A percentile compares a stretch with the other conserved stretches of the same genome.
These are phyloP conservation scores for Orthonevra nobilis DNA, from an alignment of 2,888 invertebrate genomes.

Conservation along the genomic window DNA sequence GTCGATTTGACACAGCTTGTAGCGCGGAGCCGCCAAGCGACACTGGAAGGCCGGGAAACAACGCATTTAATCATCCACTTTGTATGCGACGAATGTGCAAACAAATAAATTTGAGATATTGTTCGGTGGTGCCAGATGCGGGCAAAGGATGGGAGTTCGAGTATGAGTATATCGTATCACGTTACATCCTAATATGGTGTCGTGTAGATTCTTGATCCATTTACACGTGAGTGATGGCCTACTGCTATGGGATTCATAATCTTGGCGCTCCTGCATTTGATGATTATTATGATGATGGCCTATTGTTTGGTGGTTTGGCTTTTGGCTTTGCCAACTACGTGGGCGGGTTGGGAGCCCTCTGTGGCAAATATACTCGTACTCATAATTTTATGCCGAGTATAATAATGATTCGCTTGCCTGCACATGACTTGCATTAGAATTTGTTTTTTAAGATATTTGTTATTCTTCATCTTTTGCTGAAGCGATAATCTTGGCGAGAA, in stretches of 20 bases:
- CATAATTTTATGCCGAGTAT: slow-evolving; percentile 30
- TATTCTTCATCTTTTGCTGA: too few species aligned
- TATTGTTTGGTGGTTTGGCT: slow-evolving; percentile 61
- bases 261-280: slow-evolving; percentile 64
- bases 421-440: slow-evolving; percentile 60
- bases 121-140: slow-evolving; percentile 58
- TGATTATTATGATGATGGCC: slow-evolving; percentile 65
- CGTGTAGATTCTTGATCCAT: slow-evolving; percentile 59
- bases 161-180: slow-evolving; percentile 24
- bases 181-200: slow-evolving; percentile 48
- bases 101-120: slow-evolving; percentile 66
- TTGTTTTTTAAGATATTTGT: not conserved
- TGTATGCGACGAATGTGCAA: slow-evolving; percentile 65
- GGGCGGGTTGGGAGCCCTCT: not conserved
- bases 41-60: not conserved
- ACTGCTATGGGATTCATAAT: slow-evolving; percentile 50
- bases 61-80: slow-evolving; percentile 69
- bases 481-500: slow-evolving; percentile 9
- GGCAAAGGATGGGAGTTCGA: too few species aligned
- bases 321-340: too few species aligned
- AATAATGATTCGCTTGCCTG: slow-evolving; percentile 44
- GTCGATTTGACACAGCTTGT: slow-evolving; percentile 56
- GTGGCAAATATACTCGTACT: slow-evolving; percentile 26
- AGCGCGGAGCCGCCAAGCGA: not conserved
- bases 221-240: slow-evolving; percentile 62